phyloP scores from a whole-genome alignment of 2,113 vertebrate genomes.

The Bungarus multicinctus region DNA sequence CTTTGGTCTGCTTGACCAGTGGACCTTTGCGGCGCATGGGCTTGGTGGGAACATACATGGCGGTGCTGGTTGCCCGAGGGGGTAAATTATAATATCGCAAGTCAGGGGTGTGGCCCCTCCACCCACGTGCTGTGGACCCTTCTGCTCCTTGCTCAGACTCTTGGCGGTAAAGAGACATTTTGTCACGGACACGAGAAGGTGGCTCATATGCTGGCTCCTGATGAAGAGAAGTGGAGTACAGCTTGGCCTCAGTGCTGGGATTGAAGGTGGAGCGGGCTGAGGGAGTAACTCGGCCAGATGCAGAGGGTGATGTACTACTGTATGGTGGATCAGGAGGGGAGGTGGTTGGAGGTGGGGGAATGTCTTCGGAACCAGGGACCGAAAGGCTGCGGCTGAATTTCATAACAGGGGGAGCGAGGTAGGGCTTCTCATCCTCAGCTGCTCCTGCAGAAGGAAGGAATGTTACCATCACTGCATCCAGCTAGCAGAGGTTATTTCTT shows the following conservation, averaged over 20 bases:
- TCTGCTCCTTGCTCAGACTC: slow-evolving; percentile 61
- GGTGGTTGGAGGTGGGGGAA: slow-evolving; percentile 90
- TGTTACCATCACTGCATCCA: not conserved
- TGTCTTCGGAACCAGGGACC: slow-evolving; percentile 88
- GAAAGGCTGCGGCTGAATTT: slow-evolving; percentile 91
- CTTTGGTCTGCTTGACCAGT: slow-evolving; percentile 88
- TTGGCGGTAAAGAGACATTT: slow-evolving; percentile 70
- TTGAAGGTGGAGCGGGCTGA: slow-evolving; percentile 60
- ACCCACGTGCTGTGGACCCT: slow-evolving; percentile 58
- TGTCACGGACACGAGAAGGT: slow-evolving; percentile 69
- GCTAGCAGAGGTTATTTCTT: not conserved
- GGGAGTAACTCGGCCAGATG: slow-evolving; percentile 60
- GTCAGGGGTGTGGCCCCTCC: slow-evolving; percentile 63
- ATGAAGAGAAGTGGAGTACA: slow-evolving; percentile 52
- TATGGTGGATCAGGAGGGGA: slow-evolving; percentile 88
- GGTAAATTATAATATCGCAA: slow-evolving; percentile 69
- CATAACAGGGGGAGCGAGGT: slow-evolving; percentile 82
- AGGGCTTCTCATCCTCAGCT: slow-evolving; percentile 84
- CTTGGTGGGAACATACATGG: slow-evolving; percentile 71
- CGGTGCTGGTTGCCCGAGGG: slow-evolving; percentile 62
- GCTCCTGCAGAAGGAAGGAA: slow-evolving; percentile 68
- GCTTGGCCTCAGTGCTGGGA: slow-evolving; percentile 50
- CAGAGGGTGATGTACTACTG: slow-evolving; percentile 77
- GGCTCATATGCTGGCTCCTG: slow-evolving; percentile 74
- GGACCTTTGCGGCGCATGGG: slow-evolving; percentile 82